phyloP scores from a whole-genome alignment of 2,888 invertebrate genomes.

The Apodemia hepburni region DNA sequence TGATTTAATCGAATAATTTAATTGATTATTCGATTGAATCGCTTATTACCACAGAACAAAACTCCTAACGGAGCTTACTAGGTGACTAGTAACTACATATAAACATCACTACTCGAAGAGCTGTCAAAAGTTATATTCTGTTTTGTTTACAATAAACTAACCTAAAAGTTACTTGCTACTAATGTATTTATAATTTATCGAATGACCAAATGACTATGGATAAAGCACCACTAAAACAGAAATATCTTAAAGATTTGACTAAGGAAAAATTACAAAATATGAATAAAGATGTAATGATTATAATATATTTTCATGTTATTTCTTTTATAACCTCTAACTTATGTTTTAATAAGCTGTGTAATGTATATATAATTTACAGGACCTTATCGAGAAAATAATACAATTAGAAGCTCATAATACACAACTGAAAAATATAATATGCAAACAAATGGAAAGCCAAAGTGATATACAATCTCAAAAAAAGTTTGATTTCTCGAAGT shows the following conservation, averaged over 20 bases:
- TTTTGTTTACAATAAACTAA: too few relatives aligned
- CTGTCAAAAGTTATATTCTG: too few relatives aligned
- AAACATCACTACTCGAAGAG: too few relatives aligned
- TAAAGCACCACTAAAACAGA: background rate
- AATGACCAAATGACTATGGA: too few relatives aligned
- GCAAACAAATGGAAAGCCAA: slow-evolving; percentile 59
- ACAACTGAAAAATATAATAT: slow-evolving; percentile 87
- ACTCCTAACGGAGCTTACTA: too few relatives aligned
- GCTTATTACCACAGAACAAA: too few relatives aligned
- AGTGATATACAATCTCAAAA: slow-evolving; percentile 44
- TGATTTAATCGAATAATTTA: too few relatives aligned
- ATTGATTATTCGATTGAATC: too few relatives aligned
- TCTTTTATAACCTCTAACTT: slow-evolving; percentile 17
- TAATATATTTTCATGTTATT: background rate
- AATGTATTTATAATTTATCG: too few relatives aligned
- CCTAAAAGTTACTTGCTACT: too few relatives aligned
- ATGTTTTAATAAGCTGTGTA: slow-evolving; percentile 14
- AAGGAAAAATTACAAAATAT: slow-evolving; percentile 29
- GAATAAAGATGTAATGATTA: slow-evolving; percentile 50
- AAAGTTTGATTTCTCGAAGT: slow-evolving; percentile 83
- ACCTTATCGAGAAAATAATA: slow-evolving; percentile 85
- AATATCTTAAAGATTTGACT: background rate
- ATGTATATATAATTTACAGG: slow-evolving; percentile 60
- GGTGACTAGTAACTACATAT: too few relatives aligned
- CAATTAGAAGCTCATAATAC: slow-evolving; percentile 88